Percentiles rank a stretch among this genome's conserved stretches.
Conservation (phyloP, 2,113 vertebrate genomes). For the Eleginops maclovinus region DNA sequence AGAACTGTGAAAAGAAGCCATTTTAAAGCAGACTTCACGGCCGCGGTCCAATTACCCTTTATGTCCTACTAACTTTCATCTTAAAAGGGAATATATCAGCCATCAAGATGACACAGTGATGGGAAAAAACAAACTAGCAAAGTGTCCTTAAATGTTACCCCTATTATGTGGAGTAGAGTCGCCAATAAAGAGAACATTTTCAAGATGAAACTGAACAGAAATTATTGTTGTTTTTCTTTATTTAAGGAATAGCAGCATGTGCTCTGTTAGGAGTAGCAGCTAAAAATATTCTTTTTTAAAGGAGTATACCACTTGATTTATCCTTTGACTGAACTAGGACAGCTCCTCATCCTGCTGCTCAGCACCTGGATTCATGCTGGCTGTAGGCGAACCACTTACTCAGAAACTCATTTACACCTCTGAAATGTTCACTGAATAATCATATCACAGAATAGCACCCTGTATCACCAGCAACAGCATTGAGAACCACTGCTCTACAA, state of each 20-base stretch:
- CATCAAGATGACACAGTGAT: background rate
- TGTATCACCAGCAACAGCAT: background rate
- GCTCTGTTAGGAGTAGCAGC: background rate
- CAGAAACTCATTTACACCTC: conserved; percentile 15
- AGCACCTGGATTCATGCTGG: background rate
- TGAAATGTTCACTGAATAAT: conserved; percentile 10
- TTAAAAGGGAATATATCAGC: conserved; percentile 27
- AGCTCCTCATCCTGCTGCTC: conserved; percentile 12
- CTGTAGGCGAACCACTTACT: conserved; percentile 9
- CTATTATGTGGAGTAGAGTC: background rate
- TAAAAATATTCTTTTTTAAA: background rate
- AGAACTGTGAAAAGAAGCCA: conserved; percentile 18
- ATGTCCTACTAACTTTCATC: conserved; percentile 32
- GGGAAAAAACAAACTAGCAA: background rate
- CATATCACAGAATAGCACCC: background rate
- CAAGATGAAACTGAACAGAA: background rate
- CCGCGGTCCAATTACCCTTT: conserved; percentile 41
- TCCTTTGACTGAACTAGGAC: conserved; percentile 12
- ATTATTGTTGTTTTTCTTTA: background rate
- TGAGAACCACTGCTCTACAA: background rate
- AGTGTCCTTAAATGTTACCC: background rate
- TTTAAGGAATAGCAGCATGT: background rate
- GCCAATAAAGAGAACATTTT: conserved; percentile 4
- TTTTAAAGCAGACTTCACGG: conserved; percentile 33
- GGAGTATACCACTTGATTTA: conserved; percentile 14